Evolutionary conservation across 2,888 invertebrate species (phyloP).

Genomic region (Orthosia gracilis): DNA sequence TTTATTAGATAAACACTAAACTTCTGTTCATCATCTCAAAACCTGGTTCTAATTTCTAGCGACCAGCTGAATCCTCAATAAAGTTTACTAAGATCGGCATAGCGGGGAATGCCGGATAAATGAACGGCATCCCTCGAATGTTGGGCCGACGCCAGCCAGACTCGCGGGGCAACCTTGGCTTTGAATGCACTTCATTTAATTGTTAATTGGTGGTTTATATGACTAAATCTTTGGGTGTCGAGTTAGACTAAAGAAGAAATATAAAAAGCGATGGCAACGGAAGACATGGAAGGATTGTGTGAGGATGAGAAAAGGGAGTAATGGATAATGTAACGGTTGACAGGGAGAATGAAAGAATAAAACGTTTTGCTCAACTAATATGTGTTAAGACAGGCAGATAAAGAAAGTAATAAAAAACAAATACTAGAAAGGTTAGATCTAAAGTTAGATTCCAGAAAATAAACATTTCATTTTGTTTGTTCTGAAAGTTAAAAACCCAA

Average conservation of each 20-base stretch:
- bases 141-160: slow-evolving; percentile 56
- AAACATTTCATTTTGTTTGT: neutral
- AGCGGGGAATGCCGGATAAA: slow-evolving; percentile 53
- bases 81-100: slow-evolving; percentile 15
- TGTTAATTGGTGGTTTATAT: slow-evolving; percentile 16
- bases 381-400: too few species aligned
- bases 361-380: neutral
- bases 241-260: neutral
- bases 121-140: slow-evolving; percentile 21
- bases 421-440: too few species aligned
- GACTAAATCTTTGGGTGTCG: neutral
- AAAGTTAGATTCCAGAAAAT: neutral
- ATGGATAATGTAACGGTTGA: too few species aligned
- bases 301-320: neutral
- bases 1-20: too few species aligned
- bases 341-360: neutral
- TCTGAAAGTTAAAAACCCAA: neutral
- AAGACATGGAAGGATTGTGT: neutral
- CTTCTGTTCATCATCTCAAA: neutral
- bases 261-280: neutral
- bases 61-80: slow-evolving; percentile 10
- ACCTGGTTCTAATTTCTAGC: neutral
- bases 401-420: too few species aligned
- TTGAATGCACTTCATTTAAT: slow-evolving; percentile 31
- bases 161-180: slow-evolving; percentile 31